These are phyloP conservation scores for Enteromius unitaeniatus DNA, from an alignment of 2,797 vertebrate species.

Conservation along the genomic window DNA sequence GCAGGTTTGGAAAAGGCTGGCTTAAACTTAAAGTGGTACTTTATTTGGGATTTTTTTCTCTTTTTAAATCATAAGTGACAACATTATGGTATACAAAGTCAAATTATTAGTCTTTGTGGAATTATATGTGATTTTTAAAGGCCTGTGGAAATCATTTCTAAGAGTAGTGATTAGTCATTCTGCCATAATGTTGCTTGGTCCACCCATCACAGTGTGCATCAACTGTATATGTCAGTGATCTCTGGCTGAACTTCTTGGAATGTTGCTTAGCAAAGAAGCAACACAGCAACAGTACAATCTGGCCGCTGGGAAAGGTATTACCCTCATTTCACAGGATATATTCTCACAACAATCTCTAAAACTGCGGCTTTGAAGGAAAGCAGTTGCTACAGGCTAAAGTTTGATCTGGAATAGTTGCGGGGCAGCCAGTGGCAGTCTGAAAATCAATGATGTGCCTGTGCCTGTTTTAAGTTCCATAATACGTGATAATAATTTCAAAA, in stretches of 20 bases:
- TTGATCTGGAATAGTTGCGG: constrained; percentile 27
- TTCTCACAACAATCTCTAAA: constrained; percentile 35
- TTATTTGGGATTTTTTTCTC: neutral
- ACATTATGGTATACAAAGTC: constrained; percentile 30
- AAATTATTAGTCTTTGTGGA: constrained; percentile 26
- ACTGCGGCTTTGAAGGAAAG: constrained; percentile 16
- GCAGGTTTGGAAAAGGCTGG: neutral
- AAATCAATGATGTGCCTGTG: constrained; percentile 33
- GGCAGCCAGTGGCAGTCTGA: constrained; percentile 31
- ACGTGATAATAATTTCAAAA: constrained; percentile 14
- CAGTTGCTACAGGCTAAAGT: constrained; percentile 37
- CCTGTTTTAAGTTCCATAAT: constrained; percentile 28
- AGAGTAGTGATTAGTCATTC: constrained; percentile 33
- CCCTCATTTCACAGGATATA: constrained; percentile 38
- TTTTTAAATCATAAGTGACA: constrained; percentile 10
- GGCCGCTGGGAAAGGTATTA: constrained; percentile 44
- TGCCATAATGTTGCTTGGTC: constrained; percentile 21
- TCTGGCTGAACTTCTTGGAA: constrained; percentile 42
- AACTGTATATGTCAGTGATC: constrained; percentile 35
- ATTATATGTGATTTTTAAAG: constrained; percentile 18
- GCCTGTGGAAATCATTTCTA: neutral
- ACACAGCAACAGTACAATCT: constrained; percentile 43
- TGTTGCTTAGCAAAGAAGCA: constrained; percentile 55
- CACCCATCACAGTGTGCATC: constrained; percentile 26
- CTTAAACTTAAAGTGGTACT: neutral